Conservation (phyloP, 2,888 invertebrate species). For the Calameuta filiformis region DNA sequence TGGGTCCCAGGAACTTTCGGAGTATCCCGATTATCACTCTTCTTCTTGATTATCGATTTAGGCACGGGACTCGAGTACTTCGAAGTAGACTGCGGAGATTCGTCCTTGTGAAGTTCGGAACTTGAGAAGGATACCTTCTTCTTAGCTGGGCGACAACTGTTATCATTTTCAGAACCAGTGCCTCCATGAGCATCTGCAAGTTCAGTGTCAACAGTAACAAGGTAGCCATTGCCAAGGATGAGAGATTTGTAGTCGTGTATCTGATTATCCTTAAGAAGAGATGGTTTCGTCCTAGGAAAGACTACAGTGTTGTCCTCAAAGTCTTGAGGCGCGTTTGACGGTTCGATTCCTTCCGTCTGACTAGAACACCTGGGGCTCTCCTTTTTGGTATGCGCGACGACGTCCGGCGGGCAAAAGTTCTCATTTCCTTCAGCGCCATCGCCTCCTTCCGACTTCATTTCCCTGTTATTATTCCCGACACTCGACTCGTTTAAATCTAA, state of each 20-base stretch:
- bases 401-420: constrained; percentile 48
- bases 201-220: constrained; percentile 7
- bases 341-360: constrained; percentile 8
- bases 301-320: constrained; percentile 40
- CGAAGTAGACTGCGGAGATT: neutral
- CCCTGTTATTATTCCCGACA: neutral
- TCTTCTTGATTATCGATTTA: constrained; percentile 46
- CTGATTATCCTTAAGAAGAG: constrained; percentile 14
- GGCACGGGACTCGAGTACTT: constrained; percentile 8
- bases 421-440: constrained; percentile 19
- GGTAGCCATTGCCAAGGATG: constrained; percentile 34
- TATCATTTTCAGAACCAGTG: constrained; percentile 9
- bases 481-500: constrained; percentile 37
- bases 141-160: constrained; percentile 15
- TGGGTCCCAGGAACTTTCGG: neutral
- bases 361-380: constrained; percentile 7
- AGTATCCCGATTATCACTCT: neutral
- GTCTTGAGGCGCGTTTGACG: constrained; percentile 20
- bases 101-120: constrained; percentile 2
- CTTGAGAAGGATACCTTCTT: constrained; percentile 42
- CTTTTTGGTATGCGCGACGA: constrained; percentile 53
- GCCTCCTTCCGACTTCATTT: constrained; percentile 5
- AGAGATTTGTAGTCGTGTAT: constrained; percentile 41
- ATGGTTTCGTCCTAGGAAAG: constrained; percentile 37
- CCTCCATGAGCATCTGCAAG: neutral